Percentiles rank a stretch among this genome's conserved stretches.
Conservation (phyloP, 2,113 vertebrate genomes). For the Pavo muticus region DNA sequence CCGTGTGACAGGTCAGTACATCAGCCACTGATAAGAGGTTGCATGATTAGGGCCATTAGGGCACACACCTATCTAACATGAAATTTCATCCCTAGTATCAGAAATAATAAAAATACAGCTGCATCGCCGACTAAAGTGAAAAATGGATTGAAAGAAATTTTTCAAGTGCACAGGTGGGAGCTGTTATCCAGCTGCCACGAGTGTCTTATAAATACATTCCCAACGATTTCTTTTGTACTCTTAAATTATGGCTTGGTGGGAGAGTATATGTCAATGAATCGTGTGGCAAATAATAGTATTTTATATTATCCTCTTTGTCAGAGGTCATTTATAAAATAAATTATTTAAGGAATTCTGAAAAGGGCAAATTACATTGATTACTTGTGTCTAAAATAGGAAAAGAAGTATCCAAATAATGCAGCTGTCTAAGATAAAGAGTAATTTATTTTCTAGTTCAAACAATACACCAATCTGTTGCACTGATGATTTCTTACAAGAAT, state of each 20-base stretch:
- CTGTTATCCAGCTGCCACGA: background rate
- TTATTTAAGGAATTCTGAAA: background rate
- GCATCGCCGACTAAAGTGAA: background rate
- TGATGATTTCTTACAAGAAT: background rate
- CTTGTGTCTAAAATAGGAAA: background rate
- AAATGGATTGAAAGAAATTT: background rate
- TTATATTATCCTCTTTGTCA: background rate
- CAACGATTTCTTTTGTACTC: background rate
- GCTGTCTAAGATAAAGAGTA: background rate
- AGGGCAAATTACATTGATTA: background rate
- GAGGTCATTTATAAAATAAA: background rate
- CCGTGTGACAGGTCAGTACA: background rate
- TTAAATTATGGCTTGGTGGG: background rate
- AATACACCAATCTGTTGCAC: background rate
- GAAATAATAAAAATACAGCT: conserved; percentile 7
- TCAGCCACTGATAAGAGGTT: background rate
- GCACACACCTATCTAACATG: background rate
- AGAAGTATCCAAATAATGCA: background rate
- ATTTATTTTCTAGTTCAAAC: background rate
- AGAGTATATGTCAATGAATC: background rate
- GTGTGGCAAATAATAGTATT: background rate
- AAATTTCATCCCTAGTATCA: background rate
- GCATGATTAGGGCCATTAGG: background rate
- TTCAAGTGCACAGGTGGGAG: background rate
- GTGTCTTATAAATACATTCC: background rate